phyloP scores from a whole-genome alignment of 2,797 vertebrate genomes.

The Acomys russatus region DNA sequence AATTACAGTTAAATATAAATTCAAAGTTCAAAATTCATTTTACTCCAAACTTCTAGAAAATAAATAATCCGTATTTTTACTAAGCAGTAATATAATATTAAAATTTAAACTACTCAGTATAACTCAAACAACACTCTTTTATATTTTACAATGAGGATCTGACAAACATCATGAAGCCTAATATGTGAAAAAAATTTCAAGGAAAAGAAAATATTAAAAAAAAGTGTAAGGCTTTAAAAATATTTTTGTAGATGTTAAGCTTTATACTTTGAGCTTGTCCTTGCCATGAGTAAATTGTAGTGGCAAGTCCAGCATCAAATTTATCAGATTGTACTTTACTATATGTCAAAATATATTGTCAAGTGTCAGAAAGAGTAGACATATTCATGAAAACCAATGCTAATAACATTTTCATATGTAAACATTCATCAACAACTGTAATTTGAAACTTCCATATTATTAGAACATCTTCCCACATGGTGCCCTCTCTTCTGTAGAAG shows the following conservation, averaged over 20 bases:
- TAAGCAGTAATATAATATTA: background rate
- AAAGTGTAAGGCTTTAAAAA: background rate
- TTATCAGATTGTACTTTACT: slow-evolving; percentile 16
- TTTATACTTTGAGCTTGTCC: background rate
- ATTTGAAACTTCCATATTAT: background rate
- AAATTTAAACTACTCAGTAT: background rate
- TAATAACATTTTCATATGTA: background rate
- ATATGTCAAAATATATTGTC: background rate
- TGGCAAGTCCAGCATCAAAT: background rate
- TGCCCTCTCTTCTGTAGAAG: slow-evolving; percentile 43
- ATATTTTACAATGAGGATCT: background rate
- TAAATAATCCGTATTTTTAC: background rate
- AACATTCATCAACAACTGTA: background rate
- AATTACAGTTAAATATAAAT: slow-evolving; percentile 6
- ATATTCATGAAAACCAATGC: slow-evolving; percentile 13
- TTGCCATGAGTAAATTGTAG: slow-evolving; percentile 71
- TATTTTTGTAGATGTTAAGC: background rate
- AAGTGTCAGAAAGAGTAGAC: background rate
- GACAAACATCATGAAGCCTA: background rate
- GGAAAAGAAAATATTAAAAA: background rate
- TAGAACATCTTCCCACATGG: background rate
- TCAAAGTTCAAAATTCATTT: background rate
- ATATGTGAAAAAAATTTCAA: slow-evolving; percentile 55
- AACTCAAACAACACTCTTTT: background rate
- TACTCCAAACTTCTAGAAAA: background rate